These are phyloP conservation scores for Spongia lamella DNA, from an alignment of 37 sponge, comb jelly and placozoan genomes.

Conservation along the genomic window DNA sequence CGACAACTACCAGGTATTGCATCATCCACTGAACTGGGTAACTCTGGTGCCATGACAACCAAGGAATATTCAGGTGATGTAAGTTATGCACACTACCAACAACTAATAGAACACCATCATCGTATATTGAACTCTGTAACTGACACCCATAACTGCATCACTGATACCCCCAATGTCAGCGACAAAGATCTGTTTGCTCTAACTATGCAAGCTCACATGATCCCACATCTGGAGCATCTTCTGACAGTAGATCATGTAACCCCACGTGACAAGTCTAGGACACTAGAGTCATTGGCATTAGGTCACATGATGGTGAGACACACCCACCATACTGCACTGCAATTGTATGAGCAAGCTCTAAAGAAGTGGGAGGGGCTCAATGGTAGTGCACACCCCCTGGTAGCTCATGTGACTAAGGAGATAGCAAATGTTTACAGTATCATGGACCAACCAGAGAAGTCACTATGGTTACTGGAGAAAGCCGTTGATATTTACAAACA, in stretches of 20 bases:
- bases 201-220: background rate
- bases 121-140: slow-evolving; percentile 29
- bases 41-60: slow-evolving; percentile 12
- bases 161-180: slow-evolving; percentile 10
- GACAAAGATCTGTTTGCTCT: slow-evolving; percentile 10
- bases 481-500: slow-evolving; percentile 30
- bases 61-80: slow-evolving; percentile 12
- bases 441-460: slow-evolving; percentile 12
- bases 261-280: slow-evolving; percentile 10
- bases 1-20: slow-evolving; percentile 53
- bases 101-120: slow-evolving; percentile 62
- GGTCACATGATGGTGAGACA: background rate
- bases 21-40: slow-evolving; percentile 14
- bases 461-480: slow-evolving; percentile 37
- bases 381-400: slow-evolving; percentile 11
- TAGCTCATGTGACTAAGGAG: slow-evolving; percentile 48
- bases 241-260: background rate
- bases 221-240: slow-evolving; percentile 38
- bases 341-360: background rate
- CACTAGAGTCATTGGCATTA: background rate
- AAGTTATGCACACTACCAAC: slow-evolving; percentile 45
- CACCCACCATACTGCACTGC: background rate
- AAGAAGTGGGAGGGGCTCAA: slow-evolving; percentile 6
- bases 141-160: slow-evolving; percentile 6
- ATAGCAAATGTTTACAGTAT: slow-evolving; percentile 48